These are phyloP conservation scores for Lordiphosa fenestrarum DNA, from an alignment of 2,888 invertebrate species.

Conservation along the genomic window DNA sequence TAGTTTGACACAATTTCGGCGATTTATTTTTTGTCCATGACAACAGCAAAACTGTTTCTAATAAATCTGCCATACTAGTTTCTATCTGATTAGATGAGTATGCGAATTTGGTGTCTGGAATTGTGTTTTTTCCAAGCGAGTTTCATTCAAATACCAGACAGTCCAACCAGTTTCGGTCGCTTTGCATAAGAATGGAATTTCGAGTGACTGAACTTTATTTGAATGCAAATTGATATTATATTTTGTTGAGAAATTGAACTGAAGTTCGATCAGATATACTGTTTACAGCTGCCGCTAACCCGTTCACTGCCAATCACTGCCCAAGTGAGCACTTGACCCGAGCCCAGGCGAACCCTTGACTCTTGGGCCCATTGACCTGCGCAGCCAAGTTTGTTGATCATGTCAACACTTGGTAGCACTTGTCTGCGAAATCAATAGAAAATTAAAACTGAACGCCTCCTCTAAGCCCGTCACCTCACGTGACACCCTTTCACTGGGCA, in stretches of 20 bases:
- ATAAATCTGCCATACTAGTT: constrained; percentile 7
- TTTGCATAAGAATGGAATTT: constrained; percentile 7
- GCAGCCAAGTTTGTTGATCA: constrained; percentile 15
- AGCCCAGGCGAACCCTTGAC: no score
- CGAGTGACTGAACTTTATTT: constrained; percentile 32
- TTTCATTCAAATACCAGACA: constrained; percentile 7
- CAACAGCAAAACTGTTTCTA: constrained; percentile 1
- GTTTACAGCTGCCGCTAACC: no score
- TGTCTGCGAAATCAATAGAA: constrained; percentile 48
- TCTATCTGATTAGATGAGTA: constrained; percentile 4
- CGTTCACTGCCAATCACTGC: background rate
- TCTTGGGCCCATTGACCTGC: no score
- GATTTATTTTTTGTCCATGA: constrained; percentile 7
- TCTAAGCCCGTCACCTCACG: constrained; percentile 31
- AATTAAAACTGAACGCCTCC: constrained; percentile 35
- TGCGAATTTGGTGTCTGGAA: constrained; percentile 6
- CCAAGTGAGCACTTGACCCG: background rate
- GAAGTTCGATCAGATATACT: background rate
- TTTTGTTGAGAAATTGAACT: background rate
- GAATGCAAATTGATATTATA: constrained; percentile 25
- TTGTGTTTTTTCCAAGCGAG: constrained; percentile 2
- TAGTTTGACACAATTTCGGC: constrained; percentile 51
- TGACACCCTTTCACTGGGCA: constrained; percentile 48
- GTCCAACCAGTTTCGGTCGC: constrained; percentile 15
- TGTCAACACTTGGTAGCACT: constrained; percentile 47